Conservation (phyloP, 1,140 invertebrate species). For the Papilio dardanus region DNA sequence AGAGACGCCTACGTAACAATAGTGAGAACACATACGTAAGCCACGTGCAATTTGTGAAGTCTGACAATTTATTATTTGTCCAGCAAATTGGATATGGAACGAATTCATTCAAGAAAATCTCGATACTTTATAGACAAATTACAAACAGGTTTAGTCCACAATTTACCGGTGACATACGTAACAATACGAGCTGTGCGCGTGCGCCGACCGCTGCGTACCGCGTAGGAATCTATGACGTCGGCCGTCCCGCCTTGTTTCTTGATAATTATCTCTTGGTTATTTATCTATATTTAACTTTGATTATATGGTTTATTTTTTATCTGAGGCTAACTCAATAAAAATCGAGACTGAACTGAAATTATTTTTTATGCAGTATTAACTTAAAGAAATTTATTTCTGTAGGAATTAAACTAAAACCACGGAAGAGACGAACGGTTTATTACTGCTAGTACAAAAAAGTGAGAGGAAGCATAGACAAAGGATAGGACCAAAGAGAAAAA, state of each 20-base stretch:
- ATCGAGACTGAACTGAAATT: not conserved
- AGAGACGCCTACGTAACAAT: conserved; percentile 22
- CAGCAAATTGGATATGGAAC: not conserved
- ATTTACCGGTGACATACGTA: not conserved
- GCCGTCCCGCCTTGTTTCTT: not conserved
- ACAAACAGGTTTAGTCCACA: not conserved
- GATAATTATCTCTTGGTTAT: not conserved
- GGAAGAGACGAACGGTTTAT: too few relatives aligned
- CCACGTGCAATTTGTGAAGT: not conserved
- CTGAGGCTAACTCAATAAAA: not conserved
- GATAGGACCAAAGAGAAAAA: too few relatives aligned
- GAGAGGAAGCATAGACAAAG: too few relatives aligned
- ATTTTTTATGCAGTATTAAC: not conserved
- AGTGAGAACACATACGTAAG: conserved; percentile 12
- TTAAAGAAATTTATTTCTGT: too few relatives aligned
- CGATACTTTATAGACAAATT: too few relatives aligned
- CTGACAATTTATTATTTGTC: not conserved
- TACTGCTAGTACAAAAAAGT: too few relatives aligned
- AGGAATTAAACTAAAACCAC: too few relatives aligned
- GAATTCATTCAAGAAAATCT: too few relatives aligned
- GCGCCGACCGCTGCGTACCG: not conserved
- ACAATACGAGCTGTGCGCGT: conserved; percentile 1
- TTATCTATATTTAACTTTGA: conserved; percentile 7
- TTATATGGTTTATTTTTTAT: not conserved
- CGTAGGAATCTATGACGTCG: conserved; percentile 25